Evolutionary conservation across 2,888 invertebrate species (phyloP), one percentile per base, ranked within the genome.

Genomic region (Mythimna loreyi): DNA sequence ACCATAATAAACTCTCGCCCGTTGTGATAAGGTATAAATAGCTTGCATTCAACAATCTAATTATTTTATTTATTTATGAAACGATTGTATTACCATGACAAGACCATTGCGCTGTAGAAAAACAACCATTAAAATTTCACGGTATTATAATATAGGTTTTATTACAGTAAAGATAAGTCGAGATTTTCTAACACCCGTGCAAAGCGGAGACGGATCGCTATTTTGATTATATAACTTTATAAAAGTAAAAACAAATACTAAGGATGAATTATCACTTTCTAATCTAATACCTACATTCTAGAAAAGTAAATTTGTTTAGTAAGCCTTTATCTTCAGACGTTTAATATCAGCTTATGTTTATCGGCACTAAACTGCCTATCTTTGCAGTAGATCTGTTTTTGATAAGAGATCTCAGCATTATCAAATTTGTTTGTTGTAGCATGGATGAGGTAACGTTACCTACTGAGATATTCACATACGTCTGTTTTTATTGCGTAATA

Each of bases 401-500:
- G 84, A 80, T 82, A 83, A 74, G 36, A 57, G 50, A 66, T 68
- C 30, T 55, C 52, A 36, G 40, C 28, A 63, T 69, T 67, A 75
- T 81, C 75, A 56, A 55, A 36, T n/a, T 13, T 72, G n/a, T 75
- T 68, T 75, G 55, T 45, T 50, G 64, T 57, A 36, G 0, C 62
- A 59, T 11, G 45, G 4, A 56, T 62, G 80, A 61, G 57, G 53
- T 75, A 60, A 73, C 53, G 25, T 21, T 43, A 28, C 23, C n/a
- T 43, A 50, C n/a, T n/a, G 13, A 36, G 5, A n/a, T 11, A 11
- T 30, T 45, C 53, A 56, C n/a, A 0, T 19, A 21, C 47, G 49
- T 43, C 47, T 49, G 56, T 53, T 36, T 63, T 30, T 11, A 56
- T 25, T 55, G 25, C 13, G 8, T 28, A 52, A 25, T 4, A 0